These are phyloP conservation scores for Corella eumyota DNA, from an alignment of 23 tunicate species.

Conservation along the genomic window DNA sequence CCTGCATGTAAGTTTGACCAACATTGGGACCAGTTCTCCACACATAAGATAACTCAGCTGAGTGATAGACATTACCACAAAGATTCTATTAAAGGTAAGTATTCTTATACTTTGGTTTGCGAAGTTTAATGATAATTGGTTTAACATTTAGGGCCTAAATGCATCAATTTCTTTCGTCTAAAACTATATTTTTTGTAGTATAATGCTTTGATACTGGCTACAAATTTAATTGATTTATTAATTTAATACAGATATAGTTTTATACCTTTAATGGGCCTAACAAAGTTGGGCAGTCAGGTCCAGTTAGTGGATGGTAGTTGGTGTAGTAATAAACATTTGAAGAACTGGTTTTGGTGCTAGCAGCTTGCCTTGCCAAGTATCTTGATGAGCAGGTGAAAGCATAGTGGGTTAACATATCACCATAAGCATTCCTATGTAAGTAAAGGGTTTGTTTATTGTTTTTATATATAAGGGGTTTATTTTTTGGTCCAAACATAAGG, in stretches of 20 bases:
- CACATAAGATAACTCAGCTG: conserved; percentile 46
- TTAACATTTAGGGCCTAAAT: no score
- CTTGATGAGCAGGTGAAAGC: conserved; percentile 69
- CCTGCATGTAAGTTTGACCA: conserved; percentile 48
- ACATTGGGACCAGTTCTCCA: conserved; percentile 60
- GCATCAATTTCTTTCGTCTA: no score
- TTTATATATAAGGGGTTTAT: neutral
- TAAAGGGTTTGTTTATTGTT: neutral
- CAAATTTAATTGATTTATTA: neutral
- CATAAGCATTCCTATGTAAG: conserved; percentile 46
- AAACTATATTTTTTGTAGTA: no score
- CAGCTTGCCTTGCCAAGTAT: conserved; percentile 24
- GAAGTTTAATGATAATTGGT: no score
- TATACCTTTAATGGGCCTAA: conserved; percentile 43
- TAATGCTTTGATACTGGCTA: no score
- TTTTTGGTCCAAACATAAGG: no score
- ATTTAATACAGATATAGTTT: neutral
- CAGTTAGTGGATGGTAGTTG: conserved; percentile 52
- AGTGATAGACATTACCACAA: conserved; percentile 55
- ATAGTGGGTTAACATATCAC: conserved; percentile 53
- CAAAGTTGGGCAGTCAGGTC: conserved; percentile 45
- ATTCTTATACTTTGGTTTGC: no score
- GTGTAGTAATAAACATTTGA: conserved; percentile 36
- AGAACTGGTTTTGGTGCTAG: conserved; percentile 14
- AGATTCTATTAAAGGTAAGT: conserved; percentile 11